Evolutionary conservation across 2,888 invertebrate species (phyloP), one percentile per base, ranked within the genome.

Genomic region (Brachycybe producta): DNA sequence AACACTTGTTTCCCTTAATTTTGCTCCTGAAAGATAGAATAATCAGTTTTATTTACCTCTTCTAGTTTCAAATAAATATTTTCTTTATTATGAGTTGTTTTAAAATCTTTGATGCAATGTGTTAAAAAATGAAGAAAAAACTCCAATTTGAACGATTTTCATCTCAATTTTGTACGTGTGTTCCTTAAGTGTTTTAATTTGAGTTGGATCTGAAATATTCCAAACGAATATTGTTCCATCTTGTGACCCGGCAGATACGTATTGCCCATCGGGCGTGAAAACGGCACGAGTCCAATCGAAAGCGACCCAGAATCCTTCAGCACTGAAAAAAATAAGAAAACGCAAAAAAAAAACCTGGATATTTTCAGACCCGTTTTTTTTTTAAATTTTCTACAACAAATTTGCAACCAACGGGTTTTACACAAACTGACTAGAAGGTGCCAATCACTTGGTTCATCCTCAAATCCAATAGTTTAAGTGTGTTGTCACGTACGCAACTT

Each of bases 401-500:
- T 17, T 15, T 15, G n/a, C 21, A 11, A 11, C 8, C 39, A 17
- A 11, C 39, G 8, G 39, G 8, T 11, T 8, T 39, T 39, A n/a
- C 17, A 15, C 11, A 11, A 15, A 69, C 76, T 75, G 75, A 92
- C 92, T 83, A 81, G 72, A 88, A 91, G 52, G 88, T 84, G 56
- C 82, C 78, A 55, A 90, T 77, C 54, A 94, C 84, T 68, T 85
- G 82, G 71, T 88, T 92, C 81, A 84, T 90, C 65, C 97, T 77
- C 57, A 97, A 75, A 72, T 98, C 97, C 66, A 98, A 78, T 51
- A 95, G 74, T 67, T 88, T 88, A 60, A 98, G 77, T 19, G 90
- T 87, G 70, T 97, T 94, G 68, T 97, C 97, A 61, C 97, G 75
- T 48, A 91, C 86, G 67, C 94, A 94, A 63, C 85, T 83, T 63